Conservation (phyloP, 2,113 vertebrate species). For the Neodon shergylaensis region DNA sequence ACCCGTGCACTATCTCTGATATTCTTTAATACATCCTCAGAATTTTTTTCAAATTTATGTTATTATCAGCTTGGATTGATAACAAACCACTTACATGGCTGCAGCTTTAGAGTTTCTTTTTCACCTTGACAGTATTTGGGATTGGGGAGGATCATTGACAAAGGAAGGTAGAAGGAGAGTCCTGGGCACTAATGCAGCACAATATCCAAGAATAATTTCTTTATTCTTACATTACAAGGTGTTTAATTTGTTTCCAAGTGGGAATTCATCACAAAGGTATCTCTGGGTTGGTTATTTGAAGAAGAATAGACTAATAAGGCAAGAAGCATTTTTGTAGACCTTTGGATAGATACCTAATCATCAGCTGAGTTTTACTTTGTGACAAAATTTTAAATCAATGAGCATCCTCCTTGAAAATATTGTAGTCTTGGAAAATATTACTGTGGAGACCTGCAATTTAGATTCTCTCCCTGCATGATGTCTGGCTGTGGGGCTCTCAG, state of each 20-base stretch:
- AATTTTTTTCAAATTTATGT: background rate
- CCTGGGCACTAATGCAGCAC: accelerated
- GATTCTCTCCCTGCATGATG: background rate
- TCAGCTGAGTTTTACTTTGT: background rate
- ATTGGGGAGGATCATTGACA: background rate
- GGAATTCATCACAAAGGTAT: background rate
- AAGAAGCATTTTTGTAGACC: background rate
- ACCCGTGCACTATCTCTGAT: background rate
- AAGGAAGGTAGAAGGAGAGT: background rate
- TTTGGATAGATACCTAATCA: background rate
- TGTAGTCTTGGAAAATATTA: background rate
- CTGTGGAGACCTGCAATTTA: background rate
- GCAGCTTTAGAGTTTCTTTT: background rate
- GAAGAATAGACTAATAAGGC: background rate
- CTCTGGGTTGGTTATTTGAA: background rate
- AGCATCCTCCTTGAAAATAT: background rate
- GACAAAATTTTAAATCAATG: background rate
- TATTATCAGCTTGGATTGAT: background rate
- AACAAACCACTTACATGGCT: background rate
- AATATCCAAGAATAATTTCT: background rate
- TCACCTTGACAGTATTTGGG: background rate
- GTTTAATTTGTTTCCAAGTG: background rate
- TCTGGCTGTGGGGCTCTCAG: background rate
- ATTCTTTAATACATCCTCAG: background rate
- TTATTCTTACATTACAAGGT: background rate